Percentiles rank a stretch among this genome's conserved stretches.
phyloP scores from a whole-genome alignment of 1,140 invertebrate genomes.

The Arion vulgaris region DNA sequence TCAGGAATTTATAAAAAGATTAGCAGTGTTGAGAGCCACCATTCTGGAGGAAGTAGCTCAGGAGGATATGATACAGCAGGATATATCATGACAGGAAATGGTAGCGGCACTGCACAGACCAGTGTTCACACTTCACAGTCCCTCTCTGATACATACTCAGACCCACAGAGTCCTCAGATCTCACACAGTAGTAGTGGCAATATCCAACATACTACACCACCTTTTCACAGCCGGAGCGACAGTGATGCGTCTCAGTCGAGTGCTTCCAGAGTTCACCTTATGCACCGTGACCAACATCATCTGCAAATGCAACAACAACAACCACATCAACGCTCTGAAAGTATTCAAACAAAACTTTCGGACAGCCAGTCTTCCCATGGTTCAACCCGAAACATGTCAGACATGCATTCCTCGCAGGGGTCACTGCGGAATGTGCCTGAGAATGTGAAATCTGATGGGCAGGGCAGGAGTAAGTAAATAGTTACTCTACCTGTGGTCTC shows the following conservation, averaged over 20 bases:
- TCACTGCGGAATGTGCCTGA: conserved; percentile 67
- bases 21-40: conserved; percentile 47
- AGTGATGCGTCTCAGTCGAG: conserved; percentile 69
- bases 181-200: conserved; percentile 20
- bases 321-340: conserved; percentile 13
- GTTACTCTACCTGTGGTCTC: too few species aligned
- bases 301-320: background rate
- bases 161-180: conserved; percentile 26
- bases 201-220: conserved; percentile 12
- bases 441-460: conserved; percentile 41
- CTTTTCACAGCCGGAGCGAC: conserved; percentile 48
- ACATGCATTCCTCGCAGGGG: conserved; percentile 68
- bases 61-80: conserved; percentile 36
- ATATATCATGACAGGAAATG: conserved; percentile 38
- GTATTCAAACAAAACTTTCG: conserved; percentile 65
- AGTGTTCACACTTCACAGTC: conserved; percentile 58
- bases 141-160: conserved; percentile 47
- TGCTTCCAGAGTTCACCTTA: conserved; percentile 41
- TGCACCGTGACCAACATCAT: conserved; percentile 9
- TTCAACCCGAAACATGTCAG: conserved; percentile 70
- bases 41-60: conserved; percentile 47
- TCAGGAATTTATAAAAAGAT: conserved; percentile 61
- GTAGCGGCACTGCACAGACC: conserved; percentile 18
- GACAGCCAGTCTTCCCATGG: conserved; percentile 72
- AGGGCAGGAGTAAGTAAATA: conserved; percentile 16